These are phyloP conservation scores for Hypomecis atomaria DNA, from an alignment of 2,888 invertebrate species.

Conservation along the genomic window DNA sequence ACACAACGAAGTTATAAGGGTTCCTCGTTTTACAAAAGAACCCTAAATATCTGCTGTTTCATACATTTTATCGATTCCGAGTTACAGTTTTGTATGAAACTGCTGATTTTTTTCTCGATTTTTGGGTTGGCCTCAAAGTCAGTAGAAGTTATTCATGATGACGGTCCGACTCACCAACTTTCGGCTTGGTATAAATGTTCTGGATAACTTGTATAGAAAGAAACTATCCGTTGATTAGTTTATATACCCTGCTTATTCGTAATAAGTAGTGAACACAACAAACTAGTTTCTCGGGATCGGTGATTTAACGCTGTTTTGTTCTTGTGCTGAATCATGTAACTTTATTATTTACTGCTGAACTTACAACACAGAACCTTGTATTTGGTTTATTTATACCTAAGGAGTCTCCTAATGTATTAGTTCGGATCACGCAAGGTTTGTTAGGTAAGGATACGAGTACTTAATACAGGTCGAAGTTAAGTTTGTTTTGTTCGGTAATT, in stretches of 20 bases:
- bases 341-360: constrained; percentile 63
- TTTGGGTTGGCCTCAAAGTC: too few relatives aligned
- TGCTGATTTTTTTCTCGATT: too few relatives aligned
- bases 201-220: too few relatives aligned
- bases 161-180: too few relatives aligned
- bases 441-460: constrained; percentile 10
- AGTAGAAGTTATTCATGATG: too few relatives aligned
- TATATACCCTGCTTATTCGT: constrained; percentile 4
- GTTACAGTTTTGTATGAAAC: too few relatives aligned
- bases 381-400: constrained; percentile 27
- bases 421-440: constrained; percentile 15
- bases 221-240: constrained; percentile 22
- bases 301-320: constrained; percentile 65
- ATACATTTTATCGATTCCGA: too few relatives aligned
- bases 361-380: constrained; percentile 41
- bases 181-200: too few relatives aligned
- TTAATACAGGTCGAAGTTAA: constrained; percentile 1
- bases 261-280: constrained; percentile 17
- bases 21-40: too few relatives aligned
- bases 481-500: too few relatives aligned
- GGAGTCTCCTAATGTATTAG: constrained; percentile 28
- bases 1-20: too few relatives aligned
- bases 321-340: constrained; percentile 58
- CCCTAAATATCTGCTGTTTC: too few relatives aligned
- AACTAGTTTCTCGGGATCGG: constrained; percentile 38